phyloP scores from a whole-genome alignment of 30 jellyfish, hydroid and myxozoan genomes.

The Mastigias papua region DNA sequence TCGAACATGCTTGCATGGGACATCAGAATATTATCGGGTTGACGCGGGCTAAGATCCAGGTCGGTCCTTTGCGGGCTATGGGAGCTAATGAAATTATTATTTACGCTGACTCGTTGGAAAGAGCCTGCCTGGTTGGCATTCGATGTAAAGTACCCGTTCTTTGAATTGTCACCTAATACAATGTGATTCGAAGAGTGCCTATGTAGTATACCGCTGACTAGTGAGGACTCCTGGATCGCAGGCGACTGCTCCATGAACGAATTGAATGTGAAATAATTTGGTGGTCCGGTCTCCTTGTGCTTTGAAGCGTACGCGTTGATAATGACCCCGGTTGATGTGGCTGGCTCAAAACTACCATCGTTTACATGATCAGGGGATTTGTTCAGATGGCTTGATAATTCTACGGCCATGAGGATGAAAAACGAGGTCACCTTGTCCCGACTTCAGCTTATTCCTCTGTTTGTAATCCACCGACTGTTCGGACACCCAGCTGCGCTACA shows the following conservation, averaged over 20 bases:
- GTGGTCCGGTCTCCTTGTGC: slow-evolving; percentile 50
- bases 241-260: slow-evolving; percentile 81
- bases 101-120: slow-evolving; percentile 37
- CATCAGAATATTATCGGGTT: slow-evolving; percentile 52
- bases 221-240: slow-evolving; percentile 70
- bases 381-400: slow-evolving; percentile 60
- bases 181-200: slow-evolving; percentile 63
- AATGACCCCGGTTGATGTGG: slow-evolving; percentile 73
- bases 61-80: slow-evolving; percentile 68
- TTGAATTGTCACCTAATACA: slow-evolving; percentile 52
- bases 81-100: slow-evolving; percentile 5
- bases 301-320: slow-evolving; percentile 48
- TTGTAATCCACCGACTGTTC: slow-evolving; percentile 61
- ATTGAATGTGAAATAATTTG: slow-evolving; percentile 56
- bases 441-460: slow-evolving; percentile 41
- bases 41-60: slow-evolving; percentile 59
- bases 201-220: slow-evolving; percentile 68
- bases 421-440: slow-evolving; percentile 74
- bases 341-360: slow-evolving; percentile 59
- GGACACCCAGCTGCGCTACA: slow-evolving; percentile 63
- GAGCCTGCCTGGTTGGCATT: slow-evolving; percentile 59
- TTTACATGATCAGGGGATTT: slow-evolving; percentile 63
- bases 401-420: slow-evolving; percentile 57
- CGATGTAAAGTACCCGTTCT: slow-evolving; percentile 65
- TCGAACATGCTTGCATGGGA: slow-evolving; percentile 79